Base-by-base conservation (phyloP, 2,888 invertebrate species). In the Liopterus haemorrhoidalis region DNA sequence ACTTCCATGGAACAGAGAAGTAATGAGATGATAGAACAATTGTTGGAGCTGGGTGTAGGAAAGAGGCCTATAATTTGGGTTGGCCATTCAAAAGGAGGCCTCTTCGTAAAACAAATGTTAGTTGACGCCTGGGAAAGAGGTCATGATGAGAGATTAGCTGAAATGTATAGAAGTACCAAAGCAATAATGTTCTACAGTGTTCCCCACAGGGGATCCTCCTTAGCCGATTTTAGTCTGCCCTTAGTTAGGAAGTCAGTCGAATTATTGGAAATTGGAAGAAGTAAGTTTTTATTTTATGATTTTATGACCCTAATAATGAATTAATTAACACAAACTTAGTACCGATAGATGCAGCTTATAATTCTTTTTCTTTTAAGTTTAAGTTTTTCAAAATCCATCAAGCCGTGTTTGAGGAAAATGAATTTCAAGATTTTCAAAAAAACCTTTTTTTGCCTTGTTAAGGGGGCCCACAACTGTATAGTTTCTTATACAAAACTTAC, bases 101-200 rank as follows among this genome's bases (percentile, higher is more conserved):
- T 92, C 1, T 82, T 87, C 55, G 82, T 90, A 15, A 92, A 92
- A 61, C 83, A 89, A 65, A 83, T 91, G 41, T 75, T 89, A 31
- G 75, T 82, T 20, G 77, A 82, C 67, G 75, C 73, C 33, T 73
- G 69, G 65, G 73, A 73, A 53, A 70, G 72, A 33, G 70, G 74
- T 0, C 60, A 65, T 25, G 39, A 52, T 3, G 53, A 66, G 0
- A 62, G 68, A 31, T 61, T 70, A 39, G 61, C 61, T 4, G 66
- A 69, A 1, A 64, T 83, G 0, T 81, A 77, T 71, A 54, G 62
- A 1, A 70, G 70, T 19, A 79, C 81, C 5, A 70, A 71, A 4
- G 82, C 79, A 1, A 79, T 85, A 49, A 77, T 91, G 70, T 89
- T 91, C 68, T 90, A 87, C 67, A 87, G 89, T 28, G 89, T 89